Conservation (phyloP, 2,888 invertebrate genomes). For the Leptinotarsa haldemani region DNA sequence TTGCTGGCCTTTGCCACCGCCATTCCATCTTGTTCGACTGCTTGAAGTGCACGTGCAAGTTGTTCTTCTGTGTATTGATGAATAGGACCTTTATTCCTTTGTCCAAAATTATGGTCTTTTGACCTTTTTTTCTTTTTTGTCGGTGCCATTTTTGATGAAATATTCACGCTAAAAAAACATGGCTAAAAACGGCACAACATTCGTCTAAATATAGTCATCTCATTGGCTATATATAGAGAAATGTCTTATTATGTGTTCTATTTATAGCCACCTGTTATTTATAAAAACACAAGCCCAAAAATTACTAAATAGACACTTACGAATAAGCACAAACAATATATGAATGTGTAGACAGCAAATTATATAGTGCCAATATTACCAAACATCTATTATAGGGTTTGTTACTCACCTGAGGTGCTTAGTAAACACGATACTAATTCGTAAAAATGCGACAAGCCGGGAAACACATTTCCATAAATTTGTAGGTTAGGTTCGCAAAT, state of each 20-base stretch:
- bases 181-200: no score
- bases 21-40: not conserved
- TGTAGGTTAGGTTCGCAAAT: no score
- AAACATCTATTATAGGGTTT: not conserved
- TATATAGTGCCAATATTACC: not conserved
- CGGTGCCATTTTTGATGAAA: not conserved
- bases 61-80: no score
- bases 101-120: not conserved
- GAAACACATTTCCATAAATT: no score
- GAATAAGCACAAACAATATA: no score
- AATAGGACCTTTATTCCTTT: no score
- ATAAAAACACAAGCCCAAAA: not conserved
- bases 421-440: not conserved
- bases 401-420: not conserved
- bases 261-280: not conserved
- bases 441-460: no score
- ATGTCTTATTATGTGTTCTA: no score
- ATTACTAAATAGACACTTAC: not conserved
- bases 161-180: not conserved
- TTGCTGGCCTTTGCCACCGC: not conserved
- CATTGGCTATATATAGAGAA: no score
- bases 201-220: no score
- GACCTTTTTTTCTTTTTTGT: not conserved
- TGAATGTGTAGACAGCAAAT: not conserved
- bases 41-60: no score